Percentiles rank a stretch among this genome's conserved stretches.
These are phyloP conservation scores for Haliclona indistincta DNA, from an alignment of 37 sponge, comb jelly and placozoan species.

Conservation along the genomic window DNA sequence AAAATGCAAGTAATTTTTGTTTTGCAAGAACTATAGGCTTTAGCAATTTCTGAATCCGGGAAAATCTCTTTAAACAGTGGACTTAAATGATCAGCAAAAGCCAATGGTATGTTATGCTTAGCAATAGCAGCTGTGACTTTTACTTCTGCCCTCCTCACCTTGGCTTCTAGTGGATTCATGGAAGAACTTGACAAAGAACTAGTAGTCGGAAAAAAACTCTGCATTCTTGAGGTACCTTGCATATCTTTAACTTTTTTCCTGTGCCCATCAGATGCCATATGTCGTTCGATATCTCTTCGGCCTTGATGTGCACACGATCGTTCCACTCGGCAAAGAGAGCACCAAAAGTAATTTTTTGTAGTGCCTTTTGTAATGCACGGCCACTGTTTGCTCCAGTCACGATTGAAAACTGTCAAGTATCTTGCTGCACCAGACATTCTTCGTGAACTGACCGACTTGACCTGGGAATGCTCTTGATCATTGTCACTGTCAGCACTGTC, in stretches of 20 bases:
- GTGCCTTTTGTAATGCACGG: slow-evolving; percentile 18
- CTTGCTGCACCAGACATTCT: slow-evolving; percentile 27
- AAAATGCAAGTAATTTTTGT: slow-evolving; percentile 49
- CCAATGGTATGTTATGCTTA: slow-evolving; percentile 58
- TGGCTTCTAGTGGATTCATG: too few species aligned
- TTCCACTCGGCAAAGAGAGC: slow-evolving; percentile 18
- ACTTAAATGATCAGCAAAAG: slow-evolving; percentile 37
- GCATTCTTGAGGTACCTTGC: neutral
- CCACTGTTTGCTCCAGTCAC: slow-evolving; percentile 21
- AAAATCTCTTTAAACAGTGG: slow-evolving; percentile 50
- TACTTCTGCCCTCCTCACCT: slow-evolving; percentile 47
- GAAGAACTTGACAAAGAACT: neutral
- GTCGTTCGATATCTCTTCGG: too few species aligned
- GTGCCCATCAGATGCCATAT: neutral
- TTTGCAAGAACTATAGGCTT: slow-evolving; percentile 25
- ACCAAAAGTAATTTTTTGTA: slow-evolving; percentile 16
- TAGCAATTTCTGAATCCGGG: slow-evolving; percentile 53
- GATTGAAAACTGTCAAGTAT: slow-evolving; percentile 6
- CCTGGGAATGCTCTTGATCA: neutral
- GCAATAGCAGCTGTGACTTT: slow-evolving; percentile 36
- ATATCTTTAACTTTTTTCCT: too few species aligned
- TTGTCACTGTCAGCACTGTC: neutral
- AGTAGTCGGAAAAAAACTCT: slow-evolving; percentile 16
- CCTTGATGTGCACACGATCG: too few species aligned
- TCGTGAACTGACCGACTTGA: neutral